phyloP scores from a whole-genome alignment of 1,140 invertebrate genomes.

The Cydia amplana region DNA sequence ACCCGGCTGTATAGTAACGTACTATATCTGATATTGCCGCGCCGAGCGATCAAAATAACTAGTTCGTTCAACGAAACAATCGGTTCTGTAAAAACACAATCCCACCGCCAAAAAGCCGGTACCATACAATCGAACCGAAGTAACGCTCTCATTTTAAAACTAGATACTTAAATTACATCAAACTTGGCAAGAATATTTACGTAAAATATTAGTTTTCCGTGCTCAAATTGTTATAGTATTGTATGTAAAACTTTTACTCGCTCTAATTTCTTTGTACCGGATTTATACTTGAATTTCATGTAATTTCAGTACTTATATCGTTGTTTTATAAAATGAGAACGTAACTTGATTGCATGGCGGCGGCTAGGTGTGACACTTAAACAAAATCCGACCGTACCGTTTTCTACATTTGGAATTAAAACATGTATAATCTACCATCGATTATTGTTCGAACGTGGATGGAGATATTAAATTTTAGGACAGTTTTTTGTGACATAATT shows the following conservation, averaged over 20 bases:
- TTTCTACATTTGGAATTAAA: not conserved
- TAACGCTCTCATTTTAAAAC: not conserved
- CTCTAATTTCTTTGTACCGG: too few species aligned
- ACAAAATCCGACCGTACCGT: too few species aligned
- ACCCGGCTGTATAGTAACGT: constrained; percentile 42
- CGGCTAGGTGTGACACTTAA: not conserved
- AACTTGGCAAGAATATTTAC: too few species aligned
- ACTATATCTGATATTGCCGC: constrained; percentile 53
- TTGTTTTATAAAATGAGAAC: too few species aligned
- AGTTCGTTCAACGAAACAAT: not conserved
- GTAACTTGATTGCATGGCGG: not conserved
- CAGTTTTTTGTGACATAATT: constrained; percentile 52
- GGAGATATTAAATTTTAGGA: constrained; percentile 71
- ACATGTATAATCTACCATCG: constrained; percentile 46
- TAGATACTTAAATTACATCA: too few species aligned
- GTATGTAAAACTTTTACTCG: too few species aligned
- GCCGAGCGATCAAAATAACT: constrained; percentile 15
- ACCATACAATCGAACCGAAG: too few species aligned
- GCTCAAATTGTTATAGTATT: too few species aligned
- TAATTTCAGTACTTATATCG: too few species aligned
- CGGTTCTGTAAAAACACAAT: not conserved
- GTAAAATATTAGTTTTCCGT: too few species aligned
- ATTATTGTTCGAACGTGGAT: constrained; percentile 76
- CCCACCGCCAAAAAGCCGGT: too few species aligned
- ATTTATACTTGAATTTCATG: too few species aligned